phyloP scores from a whole-genome alignment of 2,888 invertebrate species.

The Lucinisca nassula region DNA sequence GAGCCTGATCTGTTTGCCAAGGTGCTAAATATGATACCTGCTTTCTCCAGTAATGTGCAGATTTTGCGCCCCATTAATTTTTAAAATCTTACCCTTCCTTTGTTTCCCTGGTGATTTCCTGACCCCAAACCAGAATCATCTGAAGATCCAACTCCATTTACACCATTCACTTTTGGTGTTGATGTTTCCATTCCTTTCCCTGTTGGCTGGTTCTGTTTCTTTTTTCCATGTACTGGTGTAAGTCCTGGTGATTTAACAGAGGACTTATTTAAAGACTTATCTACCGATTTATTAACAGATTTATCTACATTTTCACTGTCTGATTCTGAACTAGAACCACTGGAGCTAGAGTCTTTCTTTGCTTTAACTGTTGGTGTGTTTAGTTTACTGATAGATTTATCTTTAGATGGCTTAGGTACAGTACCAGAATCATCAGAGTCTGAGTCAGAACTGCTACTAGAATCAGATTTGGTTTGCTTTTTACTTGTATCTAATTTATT shows the following conservation, averaged over 20 bases:
- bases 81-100: not conserved
- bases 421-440: slow-evolving; percentile 18
- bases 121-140: slow-evolving; percentile 59
- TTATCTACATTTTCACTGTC: slow-evolving; percentile 49
- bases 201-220: slow-evolving; percentile 11
- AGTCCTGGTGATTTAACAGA: slow-evolving; percentile 40
- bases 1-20: too few species aligned
- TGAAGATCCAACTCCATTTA: slow-evolving; percentile 47
- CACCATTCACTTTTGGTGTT: slow-evolving; percentile 61
- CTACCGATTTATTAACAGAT: not conserved
- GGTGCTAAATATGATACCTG: too few species aligned
- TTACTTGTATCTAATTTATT: not conserved
- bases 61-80: too few species aligned
- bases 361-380: slow-evolving; percentile 6
- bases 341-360: slow-evolving; percentile 45
- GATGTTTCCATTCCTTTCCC: slow-evolving; percentile 47
- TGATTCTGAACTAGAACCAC: slow-evolving; percentile 60
- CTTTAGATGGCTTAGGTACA: not conserved
- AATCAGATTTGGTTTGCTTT: not conserved
- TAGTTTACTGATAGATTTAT: not conserved
- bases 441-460: not conserved
- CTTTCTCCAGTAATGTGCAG: too few species aligned
- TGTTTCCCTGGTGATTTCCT: not conserved
- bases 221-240: slow-evolving; percentile 45
- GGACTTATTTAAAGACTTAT: not conserved